These are phyloP conservation scores for Trypoxylus dichotomus DNA, from an alignment of 1,140 invertebrate genomes.

Conservation along the genomic window DNA sequence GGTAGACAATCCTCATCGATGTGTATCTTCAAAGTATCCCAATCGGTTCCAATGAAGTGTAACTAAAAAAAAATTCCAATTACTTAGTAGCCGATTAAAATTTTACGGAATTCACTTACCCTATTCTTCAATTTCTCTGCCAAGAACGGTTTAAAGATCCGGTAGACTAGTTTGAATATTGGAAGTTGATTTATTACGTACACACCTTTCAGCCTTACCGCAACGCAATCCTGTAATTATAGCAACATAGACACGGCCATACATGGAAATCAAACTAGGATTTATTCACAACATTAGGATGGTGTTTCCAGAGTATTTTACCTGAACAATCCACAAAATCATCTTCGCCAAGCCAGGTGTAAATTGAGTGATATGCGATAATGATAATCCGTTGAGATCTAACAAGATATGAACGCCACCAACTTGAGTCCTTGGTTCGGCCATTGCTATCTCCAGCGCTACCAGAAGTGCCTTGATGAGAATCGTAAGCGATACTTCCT, in stretches of 20 bases:
- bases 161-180: constrained; percentile 75
- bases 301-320: constrained; percentile 50
- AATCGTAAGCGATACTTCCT: constrained; percentile 58
- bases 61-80: constrained; percentile 54
- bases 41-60: constrained; percentile 74
- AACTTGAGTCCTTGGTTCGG: constrained; percentile 66
- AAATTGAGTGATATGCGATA: constrained; percentile 70
- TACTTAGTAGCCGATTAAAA: background rate
- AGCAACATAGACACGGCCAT: too few relatives aligned
- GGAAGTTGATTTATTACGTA: constrained; percentile 80
- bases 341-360: constrained; percentile 69
- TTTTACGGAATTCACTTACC: constrained; percentile 50
- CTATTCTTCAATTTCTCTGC: constrained; percentile 63
- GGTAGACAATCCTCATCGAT: constrained; percentile 69
- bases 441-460: constrained; percentile 61
- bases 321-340: constrained; percentile 68
- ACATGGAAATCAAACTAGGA: background rate
- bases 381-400: constrained; percentile 67
- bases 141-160: constrained; percentile 78
- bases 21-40: constrained; percentile 63
- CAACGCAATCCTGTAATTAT: constrained; percentile 62
- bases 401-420: constrained; percentile 66
- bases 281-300: too few relatives aligned
- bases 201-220: constrained; percentile 68
- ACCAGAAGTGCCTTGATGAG: constrained; percentile 63